A percentile compares a stretch with the other conserved stretches of the same genome.
phyloP scores from a whole-genome alignment of 2,113 vertebrate genomes.

The Phalacrocorax aristotelis region DNA sequence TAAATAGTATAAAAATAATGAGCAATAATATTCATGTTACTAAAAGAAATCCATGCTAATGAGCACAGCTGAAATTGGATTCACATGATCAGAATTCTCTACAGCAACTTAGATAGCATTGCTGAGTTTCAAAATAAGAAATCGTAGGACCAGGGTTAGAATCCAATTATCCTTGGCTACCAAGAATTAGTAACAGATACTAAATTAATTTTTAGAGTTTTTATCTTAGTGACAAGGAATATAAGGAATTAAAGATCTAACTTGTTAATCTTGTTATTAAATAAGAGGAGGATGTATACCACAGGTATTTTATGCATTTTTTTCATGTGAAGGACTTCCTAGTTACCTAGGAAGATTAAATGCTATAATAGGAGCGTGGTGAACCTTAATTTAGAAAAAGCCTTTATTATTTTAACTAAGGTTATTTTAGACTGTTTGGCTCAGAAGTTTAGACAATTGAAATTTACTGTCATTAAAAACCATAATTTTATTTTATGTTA shows the following conservation, averaged over 20 bases:
- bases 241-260: neutral
- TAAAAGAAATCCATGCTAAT: constrained; percentile 42
- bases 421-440: neutral
- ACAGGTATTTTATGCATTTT: neutral
- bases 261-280: neutral
- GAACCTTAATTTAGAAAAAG: neutral
- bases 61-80: constrained; percentile 35
- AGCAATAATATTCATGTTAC: constrained; percentile 22
- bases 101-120: neutral
- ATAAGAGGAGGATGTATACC: neutral
- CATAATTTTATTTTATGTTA: neutral
- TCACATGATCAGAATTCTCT: constrained; percentile 23
- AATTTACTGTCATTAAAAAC: neutral
- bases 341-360: neutral
- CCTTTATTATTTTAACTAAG: neutral
- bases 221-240: neutral
- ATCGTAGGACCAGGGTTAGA: neutral
- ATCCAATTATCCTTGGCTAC: neutral
- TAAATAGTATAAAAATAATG: constrained; percentile 28
- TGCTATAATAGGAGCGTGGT: neutral
- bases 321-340: neutral
- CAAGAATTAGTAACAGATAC: neutral
- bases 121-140: neutral
- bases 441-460: neutral
- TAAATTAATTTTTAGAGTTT: neutral